A percentile compares a stretch with the other conserved stretches of the same genome.
These are phyloP conservation scores for Malachius bipustulatus DNA, from an alignment of 2,888 invertebrate species.

Conservation along the genomic window DNA sequence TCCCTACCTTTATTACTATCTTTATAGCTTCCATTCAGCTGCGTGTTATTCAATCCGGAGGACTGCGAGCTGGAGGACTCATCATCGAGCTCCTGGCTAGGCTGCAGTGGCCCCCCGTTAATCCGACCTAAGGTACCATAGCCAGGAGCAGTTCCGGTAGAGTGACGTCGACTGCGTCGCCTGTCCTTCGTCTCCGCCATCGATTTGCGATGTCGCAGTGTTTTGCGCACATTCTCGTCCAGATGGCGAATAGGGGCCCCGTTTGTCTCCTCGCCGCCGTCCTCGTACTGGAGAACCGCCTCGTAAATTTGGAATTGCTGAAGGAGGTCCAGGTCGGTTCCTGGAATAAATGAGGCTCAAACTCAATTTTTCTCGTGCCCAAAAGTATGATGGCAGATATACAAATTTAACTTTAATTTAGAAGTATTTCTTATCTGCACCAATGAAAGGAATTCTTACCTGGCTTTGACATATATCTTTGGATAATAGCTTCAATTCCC, in stretches of 20 bases:
- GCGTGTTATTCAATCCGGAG: conserved; percentile 41
- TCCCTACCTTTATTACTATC: conserved; percentile 43
- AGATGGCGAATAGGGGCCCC: conserved; percentile 53
- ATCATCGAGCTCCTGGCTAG: conserved; percentile 37
- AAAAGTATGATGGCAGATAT: too few species aligned
- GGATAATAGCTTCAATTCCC: conserved; percentile 77
- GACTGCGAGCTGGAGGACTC: conserved; percentile 50
- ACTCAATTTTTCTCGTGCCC: too few species aligned
- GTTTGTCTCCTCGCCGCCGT: conserved; percentile 61
- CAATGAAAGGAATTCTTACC: too few species aligned
- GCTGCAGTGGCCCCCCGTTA: conserved; percentile 20
- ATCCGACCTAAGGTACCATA: conserved; percentile 23
- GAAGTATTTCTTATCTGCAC: too few species aligned
- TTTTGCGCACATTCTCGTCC: conserved; percentile 59
- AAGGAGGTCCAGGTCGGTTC: conserved; percentile 83
- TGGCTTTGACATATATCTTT: conserved; percentile 81
- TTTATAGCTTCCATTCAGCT: conserved; percentile 45
- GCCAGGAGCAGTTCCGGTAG: conserved; percentile 52
- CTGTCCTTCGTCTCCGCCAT: conserved; percentile 52
- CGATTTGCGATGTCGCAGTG: conserved; percentile 56
- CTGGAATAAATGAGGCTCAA: too few species aligned
- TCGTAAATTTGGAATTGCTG: conserved; percentile 93
- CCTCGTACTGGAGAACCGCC: conserved; percentile 80
- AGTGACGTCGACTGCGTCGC: conserved; percentile 68
- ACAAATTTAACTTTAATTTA: too few species aligned